A percentile compares a stretch with the other conserved stretches of the same genome.
Conservation (phyloP, 2,888 invertebrate genomes). For the Drosophila nigritarsus region DNA sequence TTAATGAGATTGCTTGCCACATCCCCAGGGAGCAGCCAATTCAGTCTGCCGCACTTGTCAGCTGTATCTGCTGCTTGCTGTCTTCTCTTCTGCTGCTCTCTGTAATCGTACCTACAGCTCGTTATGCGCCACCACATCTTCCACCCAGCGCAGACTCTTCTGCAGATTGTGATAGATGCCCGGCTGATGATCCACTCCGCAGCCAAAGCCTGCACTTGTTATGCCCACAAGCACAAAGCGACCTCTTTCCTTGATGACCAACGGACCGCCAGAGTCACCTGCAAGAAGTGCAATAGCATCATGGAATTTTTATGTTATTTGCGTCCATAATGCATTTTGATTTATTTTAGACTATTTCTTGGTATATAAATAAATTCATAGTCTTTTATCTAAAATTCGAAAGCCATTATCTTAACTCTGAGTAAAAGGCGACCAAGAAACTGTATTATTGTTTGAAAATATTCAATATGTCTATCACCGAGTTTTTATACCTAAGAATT, state of each 20-base stretch:
- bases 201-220: conserved; percentile 94
- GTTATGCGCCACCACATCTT: conserved; percentile 85
- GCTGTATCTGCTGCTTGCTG: neutral
- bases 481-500: neutral
- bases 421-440: neutral
- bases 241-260: conserved; percentile 89
- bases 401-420: neutral
- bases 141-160: conserved; percentile 90
- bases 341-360: neutral
- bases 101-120: conserved; percentile 44
- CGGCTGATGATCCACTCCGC: conserved; percentile 93
- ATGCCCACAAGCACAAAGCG: conserved; percentile 92
- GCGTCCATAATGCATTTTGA: neutral
- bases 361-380: neutral
- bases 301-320: neutral
- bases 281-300: neutral
- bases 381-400: neutral
- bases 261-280: conserved; percentile 93
- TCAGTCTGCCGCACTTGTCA: conserved; percentile 5
- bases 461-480: accelerated
- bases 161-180: conserved; percentile 94
- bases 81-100: neutral
- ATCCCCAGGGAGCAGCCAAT: conserved; percentile 24
- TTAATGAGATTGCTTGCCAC: conserved; percentile 72
- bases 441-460: neutral